These are phyloP conservation scores for Dascyllus trimaculatus DNA, from an alignment of 2,113 vertebrate species.

Conservation along the genomic window DNA sequence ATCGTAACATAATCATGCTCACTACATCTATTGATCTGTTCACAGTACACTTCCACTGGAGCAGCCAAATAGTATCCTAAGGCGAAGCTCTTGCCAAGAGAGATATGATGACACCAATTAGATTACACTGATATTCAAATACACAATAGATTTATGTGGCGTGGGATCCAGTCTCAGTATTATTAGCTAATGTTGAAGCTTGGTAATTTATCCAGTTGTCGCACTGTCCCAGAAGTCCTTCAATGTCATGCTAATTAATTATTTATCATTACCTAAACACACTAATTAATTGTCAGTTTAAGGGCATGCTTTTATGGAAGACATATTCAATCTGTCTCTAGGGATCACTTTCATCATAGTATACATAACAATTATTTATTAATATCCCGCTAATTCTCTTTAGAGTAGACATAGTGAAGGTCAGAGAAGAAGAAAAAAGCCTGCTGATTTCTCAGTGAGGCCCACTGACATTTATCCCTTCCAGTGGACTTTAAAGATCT, in stretches of 20 bases:
- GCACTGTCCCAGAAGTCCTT: slow-evolving; percentile 54
- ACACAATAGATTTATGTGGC: slow-evolving; percentile 47
- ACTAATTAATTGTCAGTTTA: slow-evolving; percentile 77
- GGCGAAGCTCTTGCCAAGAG: slow-evolving; percentile 58
- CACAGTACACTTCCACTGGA: slow-evolving; percentile 59
- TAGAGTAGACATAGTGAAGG: slow-evolving; percentile 73
- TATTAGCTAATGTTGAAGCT: slow-evolving; percentile 24
- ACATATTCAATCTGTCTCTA: slow-evolving; percentile 60
- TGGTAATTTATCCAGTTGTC: slow-evolving; percentile 57
- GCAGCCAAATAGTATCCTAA: slow-evolving; percentile 65
- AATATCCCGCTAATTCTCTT: slow-evolving; percentile 71
- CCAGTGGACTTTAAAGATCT: slow-evolving; percentile 73
- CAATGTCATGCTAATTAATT: slow-evolving; percentile 74
- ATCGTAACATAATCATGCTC: slow-evolving; percentile 71
- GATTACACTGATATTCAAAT: slow-evolving; percentile 64
- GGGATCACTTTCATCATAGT: slow-evolving; percentile 65
- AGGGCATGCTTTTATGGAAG: slow-evolving; percentile 59
- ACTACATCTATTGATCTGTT: slow-evolving; percentile 70
- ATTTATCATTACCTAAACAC: slow-evolving; percentile 72
- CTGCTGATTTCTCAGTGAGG: slow-evolving; percentile 77
- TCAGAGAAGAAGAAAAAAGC: slow-evolving; percentile 66
- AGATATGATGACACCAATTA: slow-evolving; percentile 70
- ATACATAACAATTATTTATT: slow-evolving; percentile 69
- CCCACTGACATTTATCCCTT: slow-evolving; percentile 82
- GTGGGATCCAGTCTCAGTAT: slow-evolving; percentile 4